Base-by-base conservation (phyloP, 2,113 vertebrate species). In the Acanthochromis polyacanthus region DNA sequence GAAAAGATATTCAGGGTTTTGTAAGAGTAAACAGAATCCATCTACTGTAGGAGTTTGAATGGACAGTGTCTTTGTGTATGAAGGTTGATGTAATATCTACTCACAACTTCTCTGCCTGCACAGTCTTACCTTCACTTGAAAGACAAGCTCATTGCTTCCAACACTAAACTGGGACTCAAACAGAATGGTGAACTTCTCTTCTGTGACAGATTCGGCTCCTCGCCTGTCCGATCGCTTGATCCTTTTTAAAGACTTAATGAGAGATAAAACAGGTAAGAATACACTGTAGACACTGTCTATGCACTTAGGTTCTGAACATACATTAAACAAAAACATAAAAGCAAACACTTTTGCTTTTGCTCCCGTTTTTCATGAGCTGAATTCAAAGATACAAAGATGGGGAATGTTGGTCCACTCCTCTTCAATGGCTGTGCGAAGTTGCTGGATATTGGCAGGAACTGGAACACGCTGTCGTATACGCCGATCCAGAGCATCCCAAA, bases 101-200 rank as follows among this genome's bases (percentile, higher is more conserved):
- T 5, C 0, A 32, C 11, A 4, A 36, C 32, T 36, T 36, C 32
- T 61, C 46, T 11, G 10, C 19, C 0, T 43, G 17, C 17, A 4
- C 3, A 0, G 7, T 28, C 59, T 91, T 92, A 99, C 98, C 96
- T 99, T 99, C 75, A 99, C 98, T 86, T 99, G 98, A 90, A 99
- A 99, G 45, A 98, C 96, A 6, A 99, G 95, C 86, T 99, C 98
- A 0, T 99, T 99, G 80, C 97, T 96, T 38, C 98, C 97, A 0
- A 99, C 95, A 0, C 98, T 99, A 91, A 99, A 99, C 90, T 99
- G 98, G 0, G 98, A 99, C 90, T 99, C 97, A 0, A 99, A 99
- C 78, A 99, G 94, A 78, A 99, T 97, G 1, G 98, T 99, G 93
- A 99, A 99, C 88, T 99, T 99, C 93, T 99, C 98, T 73, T 99